A percentile compares a stretch with the other conserved stretches of the same genome.
These are phyloP conservation scores for Tiliqua scincoides DNA, from an alignment of 2,113 vertebrate species.

Conservation along the genomic window DNA sequence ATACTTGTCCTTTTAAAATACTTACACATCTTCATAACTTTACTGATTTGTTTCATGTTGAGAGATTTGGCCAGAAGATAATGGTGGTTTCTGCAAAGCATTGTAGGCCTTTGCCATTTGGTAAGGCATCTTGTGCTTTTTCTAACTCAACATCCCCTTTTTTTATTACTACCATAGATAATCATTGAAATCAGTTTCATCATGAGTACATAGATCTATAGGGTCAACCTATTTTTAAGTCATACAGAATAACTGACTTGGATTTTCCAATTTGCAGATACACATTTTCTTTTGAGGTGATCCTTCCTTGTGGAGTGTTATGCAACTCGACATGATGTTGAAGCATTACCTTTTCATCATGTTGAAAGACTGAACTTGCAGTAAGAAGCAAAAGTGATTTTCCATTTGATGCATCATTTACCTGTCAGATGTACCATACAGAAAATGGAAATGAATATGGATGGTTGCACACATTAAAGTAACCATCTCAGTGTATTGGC, in stretches of 20 bases:
- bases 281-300: background rate
- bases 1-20: background rate
- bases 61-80: background rate
- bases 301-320: background rate
- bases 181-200: background rate
- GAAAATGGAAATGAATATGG: constrained; percentile 12
- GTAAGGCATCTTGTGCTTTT: background rate
- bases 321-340: background rate
- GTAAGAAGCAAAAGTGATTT: constrained; percentile 18
- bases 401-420: constrained; percentile 12
- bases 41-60: background rate
- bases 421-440: background rate
- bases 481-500: constrained; percentile 6
- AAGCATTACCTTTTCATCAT: background rate
- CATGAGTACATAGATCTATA: background rate
- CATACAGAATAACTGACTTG: background rate
- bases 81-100: background rate
- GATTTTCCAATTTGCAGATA: background rate
- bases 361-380: constrained; percentile 22
- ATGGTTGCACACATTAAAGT: background rate
- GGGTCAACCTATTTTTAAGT: background rate
- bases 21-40: background rate
- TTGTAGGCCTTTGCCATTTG: background rate
- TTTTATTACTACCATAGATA: background rate
- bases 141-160: background rate